Base-by-base conservation (phyloP, 2,797 vertebrate genomes). In the Oryzias sinensis region DNA sequence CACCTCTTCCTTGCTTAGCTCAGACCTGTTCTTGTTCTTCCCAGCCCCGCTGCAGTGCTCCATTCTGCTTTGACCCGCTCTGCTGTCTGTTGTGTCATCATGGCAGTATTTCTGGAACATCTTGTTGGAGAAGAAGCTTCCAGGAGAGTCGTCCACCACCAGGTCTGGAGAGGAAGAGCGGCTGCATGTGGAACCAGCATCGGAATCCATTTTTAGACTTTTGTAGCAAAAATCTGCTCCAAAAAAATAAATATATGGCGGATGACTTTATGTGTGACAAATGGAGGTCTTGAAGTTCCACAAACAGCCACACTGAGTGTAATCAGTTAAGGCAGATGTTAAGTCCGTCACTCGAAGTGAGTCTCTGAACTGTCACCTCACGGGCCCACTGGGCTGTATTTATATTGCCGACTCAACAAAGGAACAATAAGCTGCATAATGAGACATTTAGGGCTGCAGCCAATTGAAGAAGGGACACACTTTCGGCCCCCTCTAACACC, bases 381-480 rank as follows among this genome's bases (percentile, higher is more conserved):
- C 68, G 80, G 79, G 75, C 83, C 77, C 52, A 51, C 71, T 82
- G 83, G 84, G 77, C 71, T 81, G 76, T 76, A 88, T 93, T 92
- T 93, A 93, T 93, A 91, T 75, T 17, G 50, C 75, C 18, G 42
- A 51, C 70, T 22, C 74, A 89, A 93, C 93, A 93, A 93, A 92
- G 88, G 91, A 92, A 93, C 93, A 93, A 93, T 90, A 90, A 81
- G 65, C 57, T 8, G 91, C 90, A 93, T 92, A 93, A 93, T 93
- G 90, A 91, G 88, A 90, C 86, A 90, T 87, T 88, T 89, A 87
- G 84, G 88, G 82, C 70, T 60, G 68, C 86, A 89, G 85, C 93
- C 93, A 92, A 93, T 93, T 89, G 89, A 87, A 90, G 89, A 90
- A 80, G 87, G 84, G 90, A 83, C 84, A 87, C 87, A 90, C 85